Conservation (phyloP, 2,888 invertebrate species). For the Ophraella communa region DNA sequence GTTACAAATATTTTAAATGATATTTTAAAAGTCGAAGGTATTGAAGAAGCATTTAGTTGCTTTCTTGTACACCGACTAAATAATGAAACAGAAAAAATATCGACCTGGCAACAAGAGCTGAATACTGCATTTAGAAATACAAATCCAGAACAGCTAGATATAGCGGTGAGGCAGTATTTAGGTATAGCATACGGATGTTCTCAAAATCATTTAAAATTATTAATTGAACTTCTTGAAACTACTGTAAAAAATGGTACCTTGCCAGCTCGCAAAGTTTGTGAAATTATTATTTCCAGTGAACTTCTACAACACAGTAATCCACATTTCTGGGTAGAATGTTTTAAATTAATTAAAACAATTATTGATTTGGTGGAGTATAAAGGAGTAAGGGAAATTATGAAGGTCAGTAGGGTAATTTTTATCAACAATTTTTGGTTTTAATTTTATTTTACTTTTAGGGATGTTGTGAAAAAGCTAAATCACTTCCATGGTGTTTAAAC, state of each 20-base stretch:
- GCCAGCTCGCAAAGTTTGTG: slow-evolving; percentile 85
- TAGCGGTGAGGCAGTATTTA: slow-evolving; percentile 77
- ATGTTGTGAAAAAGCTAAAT: slow-evolving; percentile 87
- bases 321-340: slow-evolving; percentile 90
- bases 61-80: slow-evolving; percentile 81
- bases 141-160: slow-evolving; percentile 76
- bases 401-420: slow-evolving; percentile 61
- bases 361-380: slow-evolving; percentile 95
- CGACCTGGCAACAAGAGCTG: slow-evolving; percentile 73
- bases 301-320: slow-evolving; percentile 81
- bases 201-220: slow-evolving; percentile 74
- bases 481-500: slow-evolving; percentile 79
- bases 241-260: slow-evolving; percentile 71
- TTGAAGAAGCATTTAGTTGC: slow-evolving; percentile 90
- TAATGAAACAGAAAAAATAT: slow-evolving; percentile 72
- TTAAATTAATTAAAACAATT: slow-evolving; percentile 81
- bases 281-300: slow-evolving; percentile 82
- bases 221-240: slow-evolving; percentile 78
- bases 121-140: slow-evolving; percentile 70
- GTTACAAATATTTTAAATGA: slow-evolving; percentile 71
- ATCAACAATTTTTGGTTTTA: neutral
- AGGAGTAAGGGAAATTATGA: slow-evolving; percentile 92
- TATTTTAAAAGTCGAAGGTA: slow-evolving; percentile 74
- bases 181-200: slow-evolving; percentile 75
- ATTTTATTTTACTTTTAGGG: slow-evolving; percentile 60